Evolutionary conservation across 2,113 vertebrate genomes (phyloP).

Genomic region (Actenoides hombroni): DNA sequence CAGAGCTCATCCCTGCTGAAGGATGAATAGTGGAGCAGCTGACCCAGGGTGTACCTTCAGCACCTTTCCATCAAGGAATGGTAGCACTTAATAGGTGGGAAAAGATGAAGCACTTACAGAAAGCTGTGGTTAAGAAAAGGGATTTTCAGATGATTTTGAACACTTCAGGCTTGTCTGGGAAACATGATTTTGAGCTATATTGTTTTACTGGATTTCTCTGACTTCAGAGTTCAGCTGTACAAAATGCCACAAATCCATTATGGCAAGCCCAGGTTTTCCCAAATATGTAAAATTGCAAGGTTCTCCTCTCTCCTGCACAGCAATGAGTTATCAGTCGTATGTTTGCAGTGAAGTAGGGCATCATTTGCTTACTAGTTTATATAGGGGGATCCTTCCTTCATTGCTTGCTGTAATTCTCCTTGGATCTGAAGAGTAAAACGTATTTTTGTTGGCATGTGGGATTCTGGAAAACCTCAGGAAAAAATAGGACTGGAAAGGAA

Average conservation of each 20-base stretch:
- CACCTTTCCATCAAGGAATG: neutral
- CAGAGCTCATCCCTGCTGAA: neutral
- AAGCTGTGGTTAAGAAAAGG: neutral
- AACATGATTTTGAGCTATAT: neutral
- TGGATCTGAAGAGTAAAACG: neutral
- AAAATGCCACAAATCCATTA: neutral
- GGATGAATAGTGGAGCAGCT: neutral
- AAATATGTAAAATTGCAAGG: neutral
- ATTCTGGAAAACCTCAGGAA: neutral
- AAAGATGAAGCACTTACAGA: neutral
- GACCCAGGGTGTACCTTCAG: neutral
- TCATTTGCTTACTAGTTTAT: neutral
- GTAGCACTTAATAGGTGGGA: neutral
- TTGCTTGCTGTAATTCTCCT: neutral
- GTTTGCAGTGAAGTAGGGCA: neutral
- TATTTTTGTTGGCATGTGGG: neutral
- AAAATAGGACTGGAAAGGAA: neutral
- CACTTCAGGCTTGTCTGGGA: neutral
- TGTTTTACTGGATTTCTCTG: neutral
- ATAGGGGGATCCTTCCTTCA: neutral
- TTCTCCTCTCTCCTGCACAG: neutral
- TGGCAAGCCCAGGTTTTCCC: neutral
- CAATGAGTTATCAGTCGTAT: neutral
- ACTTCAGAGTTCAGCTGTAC: neutral
- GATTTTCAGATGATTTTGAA: neutral